These are phyloP conservation scores for Cettia cetti DNA, from an alignment of 2,113 vertebrate species.

Conservation along the genomic window DNA sequence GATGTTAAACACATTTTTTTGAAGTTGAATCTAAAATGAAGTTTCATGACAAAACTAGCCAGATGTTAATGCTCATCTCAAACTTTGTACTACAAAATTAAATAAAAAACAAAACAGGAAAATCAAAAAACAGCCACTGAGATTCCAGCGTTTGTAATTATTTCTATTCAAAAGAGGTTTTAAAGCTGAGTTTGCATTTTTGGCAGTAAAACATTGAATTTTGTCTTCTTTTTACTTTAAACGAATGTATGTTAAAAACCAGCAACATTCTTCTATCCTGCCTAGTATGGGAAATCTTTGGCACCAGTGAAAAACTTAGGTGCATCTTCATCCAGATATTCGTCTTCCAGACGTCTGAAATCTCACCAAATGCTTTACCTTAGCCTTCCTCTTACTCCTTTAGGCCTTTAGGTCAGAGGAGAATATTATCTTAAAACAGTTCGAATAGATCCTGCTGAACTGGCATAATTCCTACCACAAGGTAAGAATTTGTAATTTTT, in stretches of 20 bases:
- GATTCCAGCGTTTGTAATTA: accelerated
- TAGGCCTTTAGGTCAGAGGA: not conserved
- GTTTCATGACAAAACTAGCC: not conserved
- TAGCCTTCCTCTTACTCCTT: not conserved
- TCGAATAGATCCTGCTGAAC: not conserved
- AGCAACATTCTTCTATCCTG: not conserved
- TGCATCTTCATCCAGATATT: not conserved
- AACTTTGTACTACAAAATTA: not conserved
- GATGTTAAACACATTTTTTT: accelerated
- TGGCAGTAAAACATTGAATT: not conserved
- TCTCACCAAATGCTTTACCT: not conserved
- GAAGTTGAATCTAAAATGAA: not conserved
- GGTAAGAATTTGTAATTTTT: not conserved
- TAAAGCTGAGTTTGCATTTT: not conserved
- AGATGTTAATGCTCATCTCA: not conserved
- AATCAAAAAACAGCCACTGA: accelerated
- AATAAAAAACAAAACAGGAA: not conserved
- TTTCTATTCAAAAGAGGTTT: not conserved
- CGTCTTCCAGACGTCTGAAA: not conserved
- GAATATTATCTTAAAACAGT: not conserved
- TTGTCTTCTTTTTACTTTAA: not conserved
- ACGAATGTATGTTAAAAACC: accelerated
- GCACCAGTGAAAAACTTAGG: not conserved
- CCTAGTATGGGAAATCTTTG: not conserved
- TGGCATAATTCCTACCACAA: not conserved